phyloP scores from a whole-genome alignment of 2,797 vertebrate species.

The Notolabrus celidotus region DNA sequence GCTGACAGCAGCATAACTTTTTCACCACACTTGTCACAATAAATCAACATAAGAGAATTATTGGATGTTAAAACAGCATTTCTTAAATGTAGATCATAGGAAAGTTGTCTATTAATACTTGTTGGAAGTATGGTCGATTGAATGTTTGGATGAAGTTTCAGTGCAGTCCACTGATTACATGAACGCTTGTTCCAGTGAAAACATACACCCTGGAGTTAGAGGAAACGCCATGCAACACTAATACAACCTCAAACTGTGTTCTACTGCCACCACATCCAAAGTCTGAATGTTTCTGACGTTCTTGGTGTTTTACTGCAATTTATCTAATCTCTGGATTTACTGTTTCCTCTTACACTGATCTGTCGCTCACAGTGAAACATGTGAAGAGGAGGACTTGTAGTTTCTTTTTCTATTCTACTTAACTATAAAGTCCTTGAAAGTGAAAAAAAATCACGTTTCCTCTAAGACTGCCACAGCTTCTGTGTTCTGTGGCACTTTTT shows the following conservation, averaged over 20 bases:
- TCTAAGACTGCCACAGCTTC: constrained; percentile 20
- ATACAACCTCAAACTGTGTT: constrained; percentile 11
- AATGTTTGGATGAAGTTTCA: constrained; percentile 30
- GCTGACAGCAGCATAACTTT: not conserved
- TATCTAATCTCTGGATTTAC: not conserved
- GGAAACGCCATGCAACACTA: constrained; percentile 31
- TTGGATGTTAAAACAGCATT: too few species aligned
- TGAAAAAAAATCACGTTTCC: not conserved
- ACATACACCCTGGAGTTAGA: constrained; percentile 22
- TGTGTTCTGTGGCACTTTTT: constrained; percentile 46
- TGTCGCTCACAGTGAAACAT: not conserved
- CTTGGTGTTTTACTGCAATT: not conserved
- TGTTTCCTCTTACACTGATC: constrained; percentile 1
- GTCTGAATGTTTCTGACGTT: constrained; percentile 11
- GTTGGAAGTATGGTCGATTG: constrained; percentile 27
- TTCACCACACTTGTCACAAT: too few species aligned
- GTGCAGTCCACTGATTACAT: constrained; percentile 28
- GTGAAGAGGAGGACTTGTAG: not conserved
- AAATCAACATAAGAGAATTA: too few species aligned
- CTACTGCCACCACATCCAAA: not conserved
- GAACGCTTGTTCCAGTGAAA: constrained; percentile 39
- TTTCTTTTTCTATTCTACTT: constrained; percentile 1
- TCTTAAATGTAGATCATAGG: not conserved
- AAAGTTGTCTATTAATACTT: constrained; percentile 8
- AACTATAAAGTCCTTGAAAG: not conserved